Evolutionary conservation across 2,888 invertebrate genomes (phyloP).

Genomic region (Orthonevra nobilis): DNA sequence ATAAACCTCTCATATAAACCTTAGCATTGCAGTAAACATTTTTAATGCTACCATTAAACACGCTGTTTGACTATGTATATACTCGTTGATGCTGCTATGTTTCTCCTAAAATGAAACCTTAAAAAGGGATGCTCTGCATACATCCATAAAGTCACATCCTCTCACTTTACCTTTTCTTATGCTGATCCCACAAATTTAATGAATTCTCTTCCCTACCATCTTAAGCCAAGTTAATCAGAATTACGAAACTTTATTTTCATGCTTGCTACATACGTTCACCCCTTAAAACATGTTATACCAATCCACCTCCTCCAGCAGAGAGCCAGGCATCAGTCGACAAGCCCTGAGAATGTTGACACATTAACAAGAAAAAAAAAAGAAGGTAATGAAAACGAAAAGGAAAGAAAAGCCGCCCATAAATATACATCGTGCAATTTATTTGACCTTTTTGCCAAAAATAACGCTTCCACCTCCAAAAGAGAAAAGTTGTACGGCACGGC

Average conservation of each 20-base stretch:
- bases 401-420: conserved; percentile 19
- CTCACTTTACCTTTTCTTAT: too few species aligned
- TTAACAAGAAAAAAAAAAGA: conserved; percentile 6
- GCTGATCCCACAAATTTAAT: conserved; percentile 3
- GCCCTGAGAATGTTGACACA: conserved; percentile 36
- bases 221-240: conserved; percentile 25
- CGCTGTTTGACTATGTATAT: too few species aligned
- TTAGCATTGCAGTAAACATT: too few species aligned
- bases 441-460: conserved; percentile 57
- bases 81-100: too few species aligned
- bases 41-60: too few species aligned
- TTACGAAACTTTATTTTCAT: conserved; percentile 31
- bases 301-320: too few species aligned
- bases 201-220: conserved; percentile 2
- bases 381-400: not conserved
- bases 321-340: conserved; percentile 11
- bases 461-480: not conserved
- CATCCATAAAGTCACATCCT: not conserved
- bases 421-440: conserved; percentile 32
- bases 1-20: too few species aligned
- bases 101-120: too few species aligned
- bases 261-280: not conserved
- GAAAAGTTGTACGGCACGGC: too few species aligned
- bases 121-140: too few species aligned
- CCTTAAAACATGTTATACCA: not conserved